Evolutionary conservation across 2,888 invertebrate genomes (phyloP).

Genomic region (Drosophila mulleri): DNA sequence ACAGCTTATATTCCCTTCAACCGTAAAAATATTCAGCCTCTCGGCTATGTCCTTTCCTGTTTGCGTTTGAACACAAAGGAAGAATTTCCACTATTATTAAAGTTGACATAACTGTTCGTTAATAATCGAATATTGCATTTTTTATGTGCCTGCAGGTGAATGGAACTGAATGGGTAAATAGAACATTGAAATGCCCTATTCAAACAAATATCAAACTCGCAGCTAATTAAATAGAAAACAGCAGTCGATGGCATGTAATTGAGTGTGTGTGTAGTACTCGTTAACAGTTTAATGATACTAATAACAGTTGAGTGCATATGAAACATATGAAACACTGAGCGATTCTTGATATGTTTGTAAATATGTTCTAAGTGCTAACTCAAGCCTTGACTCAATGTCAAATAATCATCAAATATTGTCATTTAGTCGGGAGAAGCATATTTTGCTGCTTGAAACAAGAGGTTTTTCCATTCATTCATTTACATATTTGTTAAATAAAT

Average conservation of each 20-base stretch:
- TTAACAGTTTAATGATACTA: not conserved
- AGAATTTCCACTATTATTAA: not conserved
- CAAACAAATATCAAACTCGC: not conserved
- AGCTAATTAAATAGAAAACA: not conserved
- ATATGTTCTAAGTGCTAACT: not conserved
- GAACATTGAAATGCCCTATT: not conserved
- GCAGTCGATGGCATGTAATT: not conserved
- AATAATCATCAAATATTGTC: not conserved
- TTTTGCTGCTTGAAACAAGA: not conserved
- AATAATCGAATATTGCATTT: slow-evolving; percentile 5
- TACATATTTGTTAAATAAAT: not conserved
- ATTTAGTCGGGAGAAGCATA: not conserved
- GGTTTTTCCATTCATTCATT: not conserved
- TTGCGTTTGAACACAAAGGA: not conserved
- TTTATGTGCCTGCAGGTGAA: not conserved
- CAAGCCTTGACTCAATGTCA: not conserved
- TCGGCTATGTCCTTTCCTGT: not conserved
- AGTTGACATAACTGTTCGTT: not conserved
- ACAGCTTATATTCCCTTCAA: not conserved
- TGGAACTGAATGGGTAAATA: not conserved
- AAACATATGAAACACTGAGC: not conserved
- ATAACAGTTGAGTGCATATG: not conserved
- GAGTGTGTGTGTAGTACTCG: not conserved
- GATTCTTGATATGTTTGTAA: not conserved
- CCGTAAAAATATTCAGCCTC: not conserved